These are phyloP conservation scores for Drosophila mayaguana DNA, from an alignment of 2,888 invertebrate species.

Conservation along the genomic window DNA sequence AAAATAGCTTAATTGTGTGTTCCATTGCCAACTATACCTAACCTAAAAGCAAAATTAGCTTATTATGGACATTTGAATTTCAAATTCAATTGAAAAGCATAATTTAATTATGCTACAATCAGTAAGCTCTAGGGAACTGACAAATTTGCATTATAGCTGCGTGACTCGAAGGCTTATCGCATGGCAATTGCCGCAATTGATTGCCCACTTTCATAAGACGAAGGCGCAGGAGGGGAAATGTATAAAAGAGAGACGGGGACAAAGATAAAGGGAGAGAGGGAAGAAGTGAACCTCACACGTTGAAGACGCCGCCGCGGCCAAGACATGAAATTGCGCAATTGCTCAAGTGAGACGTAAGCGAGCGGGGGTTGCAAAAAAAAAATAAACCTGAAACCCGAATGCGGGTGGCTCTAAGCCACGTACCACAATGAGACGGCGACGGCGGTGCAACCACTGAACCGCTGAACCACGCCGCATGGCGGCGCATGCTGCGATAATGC, in stretches of 20 bases:
- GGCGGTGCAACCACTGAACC: constrained; percentile 7
- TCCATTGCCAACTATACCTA: constrained; percentile 23
- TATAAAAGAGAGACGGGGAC: too few species aligned
- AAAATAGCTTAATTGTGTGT: neutral
- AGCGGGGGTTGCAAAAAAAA: constrained; percentile 28
- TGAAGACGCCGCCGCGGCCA: constrained; percentile 28
- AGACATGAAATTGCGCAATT: constrained; percentile 65
- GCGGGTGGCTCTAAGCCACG: constrained; percentile 64
- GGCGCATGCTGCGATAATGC: constrained; percentile 78
- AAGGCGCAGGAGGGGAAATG: neutral
- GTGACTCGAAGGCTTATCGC: constrained; percentile 53
- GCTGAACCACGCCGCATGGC: constrained; percentile 1
- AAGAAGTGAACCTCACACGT: constrained; percentile 61
- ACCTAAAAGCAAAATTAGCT: constrained; percentile 13
- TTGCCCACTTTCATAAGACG: constrained; percentile 6
- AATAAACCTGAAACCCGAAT: constrained; percentile 63
- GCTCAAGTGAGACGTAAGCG: constrained; percentile 20
- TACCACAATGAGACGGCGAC: constrained; percentile 10
- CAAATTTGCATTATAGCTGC: constrained; percentile 34
- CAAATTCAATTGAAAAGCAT: neutral
- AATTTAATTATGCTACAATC: constrained; percentile 21
- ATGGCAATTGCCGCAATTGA: constrained; percentile 41
- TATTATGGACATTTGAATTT: constrained; percentile 1
- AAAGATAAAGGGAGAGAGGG: neutral
- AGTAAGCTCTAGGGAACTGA: neutral